A percentile compares a stretch with the other conserved stretches of the same genome.
phyloP scores from a whole-genome alignment of 1,140 invertebrate genomes.

The Psix sp. region DNA sequence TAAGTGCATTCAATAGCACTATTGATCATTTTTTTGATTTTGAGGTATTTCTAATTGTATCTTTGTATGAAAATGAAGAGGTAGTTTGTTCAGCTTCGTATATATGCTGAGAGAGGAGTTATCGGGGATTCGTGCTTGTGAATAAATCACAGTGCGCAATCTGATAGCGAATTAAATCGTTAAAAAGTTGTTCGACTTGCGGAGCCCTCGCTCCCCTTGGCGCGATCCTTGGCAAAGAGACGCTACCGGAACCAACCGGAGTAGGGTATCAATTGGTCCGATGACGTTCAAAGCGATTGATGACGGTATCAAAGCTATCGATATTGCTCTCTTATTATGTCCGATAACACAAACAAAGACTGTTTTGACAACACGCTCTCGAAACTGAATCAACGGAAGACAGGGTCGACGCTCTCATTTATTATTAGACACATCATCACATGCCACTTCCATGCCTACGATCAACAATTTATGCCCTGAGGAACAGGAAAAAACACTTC shows the following conservation, averaged over 20 bases:
- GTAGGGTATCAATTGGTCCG: no score
- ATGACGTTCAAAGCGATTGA: no score
- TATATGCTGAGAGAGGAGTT: not conserved
- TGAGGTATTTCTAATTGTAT: conserved; percentile 32
- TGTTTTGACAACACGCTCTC: not conserved
- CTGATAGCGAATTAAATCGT: no score
- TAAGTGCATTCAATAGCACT: conserved; percentile 27
- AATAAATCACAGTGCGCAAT: not conserved
- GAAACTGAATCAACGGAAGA: conserved; percentile 2
- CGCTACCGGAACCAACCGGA: no score
- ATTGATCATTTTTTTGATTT: conserved; percentile 34
- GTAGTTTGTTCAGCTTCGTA: conserved; percentile 1
- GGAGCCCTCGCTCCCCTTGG: no score
- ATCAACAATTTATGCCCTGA: conserved; percentile 1
- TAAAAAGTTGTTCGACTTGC: no score
- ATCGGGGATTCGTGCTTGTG: not conserved
- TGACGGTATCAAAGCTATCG: no score
- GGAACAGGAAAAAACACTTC: conserved; percentile 4
- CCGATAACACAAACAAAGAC: not conserved
- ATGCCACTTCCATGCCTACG: not conserved
- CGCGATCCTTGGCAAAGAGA: no score
- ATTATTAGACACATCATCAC: conserved; percentile 7
- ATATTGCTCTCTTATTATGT: no score
- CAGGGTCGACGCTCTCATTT: conserved; percentile 10
- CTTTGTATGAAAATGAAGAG: conserved; percentile 31